Percentiles rank a stretch among this genome's conserved stretches.
These are phyloP conservation scores for Limonius californicus DNA, from an alignment of 1,140 invertebrate species.

Conservation along the genomic window DNA sequence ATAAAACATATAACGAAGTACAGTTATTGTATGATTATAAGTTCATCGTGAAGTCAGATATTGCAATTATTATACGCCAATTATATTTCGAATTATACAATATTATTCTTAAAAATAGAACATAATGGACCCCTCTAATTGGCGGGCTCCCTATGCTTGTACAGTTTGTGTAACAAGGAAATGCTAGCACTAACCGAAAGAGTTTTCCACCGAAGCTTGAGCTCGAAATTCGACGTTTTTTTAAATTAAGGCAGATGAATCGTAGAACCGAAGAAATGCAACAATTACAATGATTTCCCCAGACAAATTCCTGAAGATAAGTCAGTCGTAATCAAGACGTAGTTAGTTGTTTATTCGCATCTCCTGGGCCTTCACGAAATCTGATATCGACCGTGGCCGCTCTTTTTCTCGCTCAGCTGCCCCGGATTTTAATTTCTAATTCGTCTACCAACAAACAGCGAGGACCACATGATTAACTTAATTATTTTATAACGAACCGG, in stretches of 20 bases:
- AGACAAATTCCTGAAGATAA: not conserved
- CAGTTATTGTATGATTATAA: no score
- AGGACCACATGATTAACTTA: not conserved
- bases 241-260: no score
- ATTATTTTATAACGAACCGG: constrained; percentile 1
- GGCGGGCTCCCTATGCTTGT: no score
- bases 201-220: not conserved
- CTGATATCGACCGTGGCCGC: not conserved
- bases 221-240: not conserved
- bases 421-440: not conserved
- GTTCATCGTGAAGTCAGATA: no score
- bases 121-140: no score
- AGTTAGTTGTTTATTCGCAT: not conserved
- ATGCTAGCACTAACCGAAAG: no score
- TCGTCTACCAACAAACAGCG: not conserved
- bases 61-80: no score
- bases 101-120: no score
- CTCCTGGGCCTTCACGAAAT: not conserved
- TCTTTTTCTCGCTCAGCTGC: not conserved
- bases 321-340: not conserved
- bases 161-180: no score
- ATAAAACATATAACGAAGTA: no score
- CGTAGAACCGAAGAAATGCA: not conserved
- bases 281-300: not conserved
- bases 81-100: no score